These are phyloP conservation scores for Euwallacea fornicatus DNA, from an alignment of 1,140 invertebrate genomes.

Conservation along the genomic window DNA sequence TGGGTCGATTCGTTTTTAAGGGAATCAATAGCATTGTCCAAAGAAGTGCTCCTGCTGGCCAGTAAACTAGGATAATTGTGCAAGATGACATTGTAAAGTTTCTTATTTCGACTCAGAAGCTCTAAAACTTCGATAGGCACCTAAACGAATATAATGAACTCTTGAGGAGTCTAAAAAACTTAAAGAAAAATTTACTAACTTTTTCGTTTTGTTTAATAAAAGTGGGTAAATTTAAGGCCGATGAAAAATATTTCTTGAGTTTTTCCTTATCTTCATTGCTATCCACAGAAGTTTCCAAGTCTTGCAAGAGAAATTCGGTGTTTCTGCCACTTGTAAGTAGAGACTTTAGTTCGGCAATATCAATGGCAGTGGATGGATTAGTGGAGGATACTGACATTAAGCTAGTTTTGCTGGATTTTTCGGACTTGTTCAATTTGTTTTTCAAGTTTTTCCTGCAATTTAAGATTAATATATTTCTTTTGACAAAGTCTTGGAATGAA, in stretches of 20 bases:
- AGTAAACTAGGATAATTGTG: constrained; percentile 73
- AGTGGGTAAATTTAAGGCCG: constrained; percentile 73
- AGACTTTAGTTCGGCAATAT: constrained; percentile 65
- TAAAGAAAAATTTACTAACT: constrained; percentile 52
- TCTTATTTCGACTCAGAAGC: constrained; percentile 64
- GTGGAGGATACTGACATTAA: constrained; percentile 52
- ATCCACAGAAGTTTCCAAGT: constrained; percentile 62
- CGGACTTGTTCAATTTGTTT: constrained; percentile 39
- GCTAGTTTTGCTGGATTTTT: constrained; percentile 45
- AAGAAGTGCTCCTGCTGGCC: constrained; percentile 63
- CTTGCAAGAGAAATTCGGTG: constrained; percentile 67
- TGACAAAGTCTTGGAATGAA: too few species aligned
- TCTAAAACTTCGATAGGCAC: constrained; percentile 67
- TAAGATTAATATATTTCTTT: background rate
- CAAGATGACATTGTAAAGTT: constrained; percentile 69
- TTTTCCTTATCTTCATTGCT: constrained; percentile 45
- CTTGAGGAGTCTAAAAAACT: background rate
- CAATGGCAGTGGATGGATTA: constrained; percentile 35
- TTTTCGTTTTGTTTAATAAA: constrained; percentile 70
- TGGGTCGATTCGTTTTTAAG: constrained; percentile 48
- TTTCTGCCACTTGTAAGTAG: constrained; percentile 66
- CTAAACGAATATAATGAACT: constrained; percentile 47
- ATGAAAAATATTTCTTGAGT: constrained; percentile 54
- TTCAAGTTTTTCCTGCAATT: constrained; percentile 24
- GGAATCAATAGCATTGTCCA: constrained; percentile 61